A percentile compares a stretch with the other conserved stretches of the same genome.
Evolutionary conservation across 2,113 vertebrate genomes (phyloP).

Genomic region (Enhydra lutris): DNA sequence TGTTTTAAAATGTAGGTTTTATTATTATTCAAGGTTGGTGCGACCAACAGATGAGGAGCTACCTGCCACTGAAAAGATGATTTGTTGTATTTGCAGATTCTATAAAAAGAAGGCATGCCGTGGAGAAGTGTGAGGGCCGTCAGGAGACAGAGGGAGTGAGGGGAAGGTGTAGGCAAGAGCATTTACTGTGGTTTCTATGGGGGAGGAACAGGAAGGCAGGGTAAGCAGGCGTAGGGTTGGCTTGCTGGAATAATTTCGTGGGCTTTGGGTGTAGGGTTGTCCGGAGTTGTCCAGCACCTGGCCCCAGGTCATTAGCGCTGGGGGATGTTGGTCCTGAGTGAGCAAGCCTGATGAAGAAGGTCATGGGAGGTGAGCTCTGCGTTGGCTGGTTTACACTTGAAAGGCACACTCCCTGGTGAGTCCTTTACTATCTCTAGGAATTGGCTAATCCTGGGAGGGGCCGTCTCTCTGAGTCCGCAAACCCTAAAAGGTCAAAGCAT

Average conservation of each 20-base stretch:
- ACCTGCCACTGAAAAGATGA: not conserved
- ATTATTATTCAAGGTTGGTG: not conserved
- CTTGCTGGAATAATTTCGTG: not conserved
- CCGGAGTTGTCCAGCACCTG: not conserved
- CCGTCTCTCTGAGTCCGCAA: not conserved
- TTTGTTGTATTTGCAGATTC: not conserved
- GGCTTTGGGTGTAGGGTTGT: not conserved
- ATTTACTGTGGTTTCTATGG: not conserved
- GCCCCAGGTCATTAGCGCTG: not conserved
- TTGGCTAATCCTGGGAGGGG: not conserved
- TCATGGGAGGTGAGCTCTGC: not conserved
- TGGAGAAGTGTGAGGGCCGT: not conserved
- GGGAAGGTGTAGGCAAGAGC: not conserved
- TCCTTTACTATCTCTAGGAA: not conserved
- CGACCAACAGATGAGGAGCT: not conserved
- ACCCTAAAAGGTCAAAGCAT: not conserved
- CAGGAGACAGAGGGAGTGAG: not conserved
- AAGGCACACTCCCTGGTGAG: not conserved
- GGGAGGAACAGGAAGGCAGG: not conserved
- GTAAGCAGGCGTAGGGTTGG: not conserved
- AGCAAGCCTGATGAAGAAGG: too few species aligned
- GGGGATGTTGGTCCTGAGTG: not conserved
- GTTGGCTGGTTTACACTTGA: not conserved
- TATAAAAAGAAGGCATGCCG: not conserved
- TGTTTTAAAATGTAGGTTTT: not conserved